Base-by-base conservation (phyloP, 1,140 invertebrate species). In the Dendrolimus punctatus region DNA sequence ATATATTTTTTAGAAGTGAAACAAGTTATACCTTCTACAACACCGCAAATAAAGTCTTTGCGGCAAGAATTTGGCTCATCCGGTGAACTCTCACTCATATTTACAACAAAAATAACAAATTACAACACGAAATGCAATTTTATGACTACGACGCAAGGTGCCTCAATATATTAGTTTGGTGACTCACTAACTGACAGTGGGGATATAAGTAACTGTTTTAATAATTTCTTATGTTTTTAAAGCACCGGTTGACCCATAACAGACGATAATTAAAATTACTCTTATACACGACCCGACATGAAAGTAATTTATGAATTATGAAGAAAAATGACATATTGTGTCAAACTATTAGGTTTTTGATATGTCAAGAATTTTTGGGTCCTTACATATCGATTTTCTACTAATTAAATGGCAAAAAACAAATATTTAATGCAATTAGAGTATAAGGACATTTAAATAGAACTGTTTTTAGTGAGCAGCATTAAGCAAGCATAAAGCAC, bases 31-130 rank as follows among this genome's bases (percentile, higher is more conserved):
- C 94, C 96, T 93, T 97, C 96, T 38, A 97, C 95, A 53, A 97
- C 96, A 52, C 96, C 96, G 78, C 95, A 96, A 72, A 96, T 95
- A 72, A 97, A 97, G 80, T 94, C 79, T 53, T 82, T 86, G 39
- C 80, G 65, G 38, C 69, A 76, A 43, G 70, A 67, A 62, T 55
- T 79, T 37, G 66, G 59, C 40, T 82, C 80, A 39, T 84, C 81
- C 8, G 75, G 66, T 46, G 80, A 79, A 67, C 62, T 77, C 73
- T 84, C 83, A 64, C 74, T 76, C 83, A 86, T 86, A 61, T 73
- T 73, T 72, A 52, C 46, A 40, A 50, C 42, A 41, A 60, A 66
- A 60, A 57, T 49, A 45, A 46, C 42, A 48, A 62, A 53, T 55
- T 40, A 55, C 45, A 49, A 40, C 45, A 42, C 54, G 47, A 68